Conservation (phyloP, 2,888 invertebrate species). For the Steromphala cineraria region DNA sequence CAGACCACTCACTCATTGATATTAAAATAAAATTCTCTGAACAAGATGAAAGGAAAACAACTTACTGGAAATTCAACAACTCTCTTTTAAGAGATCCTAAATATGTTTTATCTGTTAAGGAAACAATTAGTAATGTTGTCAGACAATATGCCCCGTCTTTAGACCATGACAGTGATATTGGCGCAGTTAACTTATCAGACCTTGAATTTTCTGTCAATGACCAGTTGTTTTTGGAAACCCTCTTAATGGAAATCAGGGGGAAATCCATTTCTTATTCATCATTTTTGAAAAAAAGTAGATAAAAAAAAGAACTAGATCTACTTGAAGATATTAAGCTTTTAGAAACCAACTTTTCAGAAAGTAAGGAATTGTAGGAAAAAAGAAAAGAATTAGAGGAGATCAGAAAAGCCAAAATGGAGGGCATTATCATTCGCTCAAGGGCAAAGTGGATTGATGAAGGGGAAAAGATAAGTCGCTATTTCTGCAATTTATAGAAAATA, state of each 20-base stretch:
- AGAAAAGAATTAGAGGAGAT: neutral
- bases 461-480: conserved; percentile 2
- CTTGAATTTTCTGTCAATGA: neutral
- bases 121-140: neutral
- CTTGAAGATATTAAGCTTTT: neutral
- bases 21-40: too few species aligned
- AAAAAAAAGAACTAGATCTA: neutral
- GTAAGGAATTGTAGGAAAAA: neutral
- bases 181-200: too few species aligned
- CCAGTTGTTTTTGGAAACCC: conserved; percentile 3
- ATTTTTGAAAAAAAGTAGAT: conserved; percentile 10
- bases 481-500: conserved; percentile 5
- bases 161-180: neutral
- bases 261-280: conserved; percentile 18
- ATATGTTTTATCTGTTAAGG: neutral
- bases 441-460: conserved; percentile 22
- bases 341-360: neutral
- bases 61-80: conserved; percentile 28
- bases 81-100: conserved; percentile 13
- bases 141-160: neutral
- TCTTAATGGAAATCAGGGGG: conserved; percentile 26
- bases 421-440: neutral
- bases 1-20: conserved; percentile 15
- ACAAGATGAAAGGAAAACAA: neutral
- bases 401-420: neutral